Evolutionary conservation across 2,113 vertebrate genomes (phyloP).

Genomic region (Cinclus cinclus): DNA sequence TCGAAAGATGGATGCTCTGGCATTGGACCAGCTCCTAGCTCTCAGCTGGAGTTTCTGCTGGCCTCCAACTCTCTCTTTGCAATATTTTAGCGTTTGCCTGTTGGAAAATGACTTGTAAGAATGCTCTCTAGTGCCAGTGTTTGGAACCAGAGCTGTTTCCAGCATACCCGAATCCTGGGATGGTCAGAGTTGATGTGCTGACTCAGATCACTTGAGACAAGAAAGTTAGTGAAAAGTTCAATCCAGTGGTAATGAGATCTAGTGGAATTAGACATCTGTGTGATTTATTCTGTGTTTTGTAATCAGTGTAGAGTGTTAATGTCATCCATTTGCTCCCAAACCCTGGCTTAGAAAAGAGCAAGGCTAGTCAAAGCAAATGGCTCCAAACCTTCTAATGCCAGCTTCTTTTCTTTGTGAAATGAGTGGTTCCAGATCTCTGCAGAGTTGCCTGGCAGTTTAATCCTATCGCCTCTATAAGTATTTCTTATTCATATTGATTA

Average conservation of each 20-base stretch:
- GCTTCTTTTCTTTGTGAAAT: not conserved
- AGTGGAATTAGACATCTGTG: slow-evolving; percentile 16
- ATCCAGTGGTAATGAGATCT: slow-evolving; percentile 30
- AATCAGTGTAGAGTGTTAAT: slow-evolving; percentile 41
- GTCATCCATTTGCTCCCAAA: slow-evolving; percentile 42
- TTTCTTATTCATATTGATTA: not conserved
- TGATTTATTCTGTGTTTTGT: slow-evolving; percentile 17
- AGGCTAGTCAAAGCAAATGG: not conserved
- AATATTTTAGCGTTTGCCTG: slow-evolving; percentile 49
- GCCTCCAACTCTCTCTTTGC: slow-evolving; percentile 29
- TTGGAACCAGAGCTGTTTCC: slow-evolving; percentile 49
- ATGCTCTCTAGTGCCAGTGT: slow-evolving; percentile 37
- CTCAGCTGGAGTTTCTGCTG: slow-evolving; percentile 63
- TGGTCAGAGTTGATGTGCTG: slow-evolving; percentile 41
- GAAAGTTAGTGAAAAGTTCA: slow-evolving; percentile 34
- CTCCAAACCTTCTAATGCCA: not conserved
- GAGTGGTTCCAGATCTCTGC: not conserved
- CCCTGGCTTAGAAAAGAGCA: not conserved
- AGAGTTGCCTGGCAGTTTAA: not conserved
- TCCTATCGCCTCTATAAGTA: not conserved
- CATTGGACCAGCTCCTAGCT: slow-evolving; percentile 7
- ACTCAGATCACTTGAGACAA: slow-evolving; percentile 49
- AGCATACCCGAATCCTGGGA: slow-evolving; percentile 49
- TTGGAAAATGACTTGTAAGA: slow-evolving; percentile 63
- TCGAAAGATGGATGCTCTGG: slow-evolving; percentile 51